Evolutionary conservation across 2,888 invertebrate species (phyloP), one percentile per base, ranked within the genome.

Genomic region (Scotopteryx bipunctaria): DNA sequence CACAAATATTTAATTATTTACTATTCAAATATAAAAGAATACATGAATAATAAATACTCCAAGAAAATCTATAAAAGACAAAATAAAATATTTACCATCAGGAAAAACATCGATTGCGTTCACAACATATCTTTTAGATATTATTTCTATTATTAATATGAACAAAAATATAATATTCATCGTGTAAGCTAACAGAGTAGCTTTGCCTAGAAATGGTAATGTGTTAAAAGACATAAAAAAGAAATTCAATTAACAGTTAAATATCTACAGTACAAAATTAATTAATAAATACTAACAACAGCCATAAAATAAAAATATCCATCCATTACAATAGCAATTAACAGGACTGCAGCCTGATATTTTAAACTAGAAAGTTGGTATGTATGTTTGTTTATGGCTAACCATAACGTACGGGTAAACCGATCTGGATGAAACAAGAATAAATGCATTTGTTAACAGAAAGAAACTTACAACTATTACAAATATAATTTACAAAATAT

Each of bases 231-330:
- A 23, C 6, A 21, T 45, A 9, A 47, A 38, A 11, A 14, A 14
- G 1, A 49, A 50, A 14, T 37, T 25, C 21, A 38, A 50, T 50
- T 38, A 43, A 32, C 25, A 38, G 5, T 50, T 32, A 37, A 38
- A 42, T 8, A 32, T 5, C 8, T 31, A 8, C 15, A 15, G 14
- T 25, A 21, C 1, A 23, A 6, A 25, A n/a, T 25, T 25, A 9
- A 1, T 9, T 11, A 3, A 11, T 9, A 27, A 11, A n/a, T 9
- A 2, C 2, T 25, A 8, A 9, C 27, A 11, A 27, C 11, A 9
- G n/a, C 5, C 2, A 27, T 27, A 27, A 27, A 2, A 11, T 27
- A 9, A 9, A 5, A 4, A 5, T 27, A 9, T n/a, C n/a, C 11
- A 27, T 9, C 27, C 27, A 27, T 27, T n/a, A 27, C 9, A 9